Conservation (phyloP, 2,888 invertebrate genomes). For the Lasioglossum calceatum region DNA sequence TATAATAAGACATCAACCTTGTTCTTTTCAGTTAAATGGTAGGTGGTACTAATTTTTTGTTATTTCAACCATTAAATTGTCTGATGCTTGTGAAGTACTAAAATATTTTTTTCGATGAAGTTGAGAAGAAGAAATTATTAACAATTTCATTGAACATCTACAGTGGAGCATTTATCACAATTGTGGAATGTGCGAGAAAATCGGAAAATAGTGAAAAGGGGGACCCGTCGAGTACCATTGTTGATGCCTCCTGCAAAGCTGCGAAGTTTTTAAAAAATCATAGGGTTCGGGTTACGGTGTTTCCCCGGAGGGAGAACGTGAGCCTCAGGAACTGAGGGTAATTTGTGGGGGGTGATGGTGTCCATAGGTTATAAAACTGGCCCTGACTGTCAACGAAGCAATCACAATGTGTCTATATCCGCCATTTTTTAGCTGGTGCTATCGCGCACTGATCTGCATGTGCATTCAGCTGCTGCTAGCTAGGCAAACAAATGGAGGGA, state of each 20-base stretch:
- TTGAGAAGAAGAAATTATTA: not conserved
- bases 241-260: not conserved
- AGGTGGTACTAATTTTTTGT: not conserved
- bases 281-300: not conserved
- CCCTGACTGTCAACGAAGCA: slow-evolving; percentile 1
- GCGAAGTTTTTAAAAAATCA: not conserved
- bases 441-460: slow-evolving; percentile 3
- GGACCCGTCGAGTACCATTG: not conserved
- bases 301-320: not conserved
- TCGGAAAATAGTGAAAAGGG: not conserved
- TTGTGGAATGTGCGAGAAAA: not conserved
- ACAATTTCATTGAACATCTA: too few relatives aligned
- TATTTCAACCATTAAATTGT: not conserved
- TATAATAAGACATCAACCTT: not conserved
- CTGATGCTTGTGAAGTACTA: not conserved
- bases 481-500: not conserved
- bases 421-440: not conserved
- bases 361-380: not conserved
- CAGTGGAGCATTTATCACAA: too few relatives aligned
- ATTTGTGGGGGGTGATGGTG: not conserved
- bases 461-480: not conserved
- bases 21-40: not conserved
- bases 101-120: not conserved
- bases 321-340: not conserved
- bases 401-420: slow-evolving; percentile 11